A percentile compares a stretch with the other conserved stretches of the same genome.
Conservation (phyloP, 2,113 vertebrate species). For the Paraplagusia blochii region DNA sequence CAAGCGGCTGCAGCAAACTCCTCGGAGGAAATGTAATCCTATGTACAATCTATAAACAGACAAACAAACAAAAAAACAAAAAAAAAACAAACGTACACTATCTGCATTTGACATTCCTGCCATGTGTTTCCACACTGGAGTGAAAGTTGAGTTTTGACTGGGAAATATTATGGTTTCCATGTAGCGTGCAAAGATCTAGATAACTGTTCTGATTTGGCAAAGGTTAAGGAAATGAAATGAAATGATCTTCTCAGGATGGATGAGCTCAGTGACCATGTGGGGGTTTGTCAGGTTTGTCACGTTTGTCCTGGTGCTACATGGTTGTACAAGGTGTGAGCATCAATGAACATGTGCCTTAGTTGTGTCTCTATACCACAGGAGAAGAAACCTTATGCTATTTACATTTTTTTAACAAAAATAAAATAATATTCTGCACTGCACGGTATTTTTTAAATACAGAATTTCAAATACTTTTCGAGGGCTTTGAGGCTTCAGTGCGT, state of each 20-base stretch:
- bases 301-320: conserved; percentile 10
- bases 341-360: conserved; percentile 78
- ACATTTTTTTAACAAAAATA: conserved; percentile 75
- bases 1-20: conserved; percentile 43
- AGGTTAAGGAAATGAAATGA: conserved; percentile 71
- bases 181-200: conserved; percentile 76
- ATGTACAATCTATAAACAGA: conserved; percentile 65
- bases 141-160: conserved; percentile 17
- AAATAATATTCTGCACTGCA: conserved; percentile 73
- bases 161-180: conserved; percentile 79
- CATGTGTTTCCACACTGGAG: conserved; percentile 41
- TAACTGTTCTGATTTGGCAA: conserved; percentile 74
- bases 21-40: conserved; percentile 29
- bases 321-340: conserved; percentile 2
- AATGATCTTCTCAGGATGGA: conserved; percentile 53
- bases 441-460: conserved; percentile 77
- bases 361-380: conserved; percentile 87
- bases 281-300: not conserved
- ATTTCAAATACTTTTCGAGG: conserved; percentile 82
- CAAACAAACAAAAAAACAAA: too few species aligned
- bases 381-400: conserved; percentile 84
- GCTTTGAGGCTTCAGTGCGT: conserved; percentile 86
- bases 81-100: conserved; percentile 52
- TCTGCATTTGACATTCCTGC: conserved; percentile 55
- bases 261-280: conserved; percentile 22